These are phyloP conservation scores for Schizaphis graminum DNA, from an alignment of 2,888 invertebrate species.

Conservation along the genomic window DNA sequence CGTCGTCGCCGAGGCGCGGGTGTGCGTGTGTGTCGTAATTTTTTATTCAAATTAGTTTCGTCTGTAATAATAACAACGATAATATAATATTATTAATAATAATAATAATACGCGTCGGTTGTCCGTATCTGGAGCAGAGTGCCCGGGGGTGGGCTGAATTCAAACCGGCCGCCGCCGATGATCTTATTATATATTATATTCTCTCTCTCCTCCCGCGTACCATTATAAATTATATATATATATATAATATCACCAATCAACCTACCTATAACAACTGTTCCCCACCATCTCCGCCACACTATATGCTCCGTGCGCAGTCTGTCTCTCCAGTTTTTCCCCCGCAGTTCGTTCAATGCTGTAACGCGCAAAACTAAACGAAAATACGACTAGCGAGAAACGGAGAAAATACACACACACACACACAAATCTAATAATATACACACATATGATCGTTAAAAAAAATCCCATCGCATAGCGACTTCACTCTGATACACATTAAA, in stretches of 20 bases:
- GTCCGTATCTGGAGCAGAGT: slow-evolving; percentile 51
- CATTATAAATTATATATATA: background rate
- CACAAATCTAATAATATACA: background rate
- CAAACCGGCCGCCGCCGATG: slow-evolving; percentile 57
- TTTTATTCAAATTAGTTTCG: slow-evolving; percentile 61
- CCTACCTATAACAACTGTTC: slow-evolving; percentile 1
- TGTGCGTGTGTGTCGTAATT: slow-evolving; percentile 57
- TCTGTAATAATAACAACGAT: slow-evolving; percentile 19
- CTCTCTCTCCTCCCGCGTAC: slow-evolving; percentile 6
- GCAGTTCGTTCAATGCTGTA: background rate
- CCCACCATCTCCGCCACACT: background rate
- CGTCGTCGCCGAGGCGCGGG: slow-evolving; percentile 26
- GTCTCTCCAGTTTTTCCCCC: background rate
- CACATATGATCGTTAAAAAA: background rate
- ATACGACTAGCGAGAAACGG: background rate
- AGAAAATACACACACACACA: background rate
- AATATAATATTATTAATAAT: slow-evolving; percentile 11
- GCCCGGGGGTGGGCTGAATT: slow-evolving; percentile 50
- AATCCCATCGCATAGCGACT: slow-evolving; percentile 5
- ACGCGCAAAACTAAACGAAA: background rate
- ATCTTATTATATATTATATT: background rate
- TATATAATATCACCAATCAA: slow-evolving; percentile 12
- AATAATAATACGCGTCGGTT: slow-evolving; percentile 19
- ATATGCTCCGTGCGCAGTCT: background rate
- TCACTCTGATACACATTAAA: background rate